Evolutionary conservation across 2,797 vertebrate genomes (phyloP).

Genomic region (Myotis myotis): DNA sequence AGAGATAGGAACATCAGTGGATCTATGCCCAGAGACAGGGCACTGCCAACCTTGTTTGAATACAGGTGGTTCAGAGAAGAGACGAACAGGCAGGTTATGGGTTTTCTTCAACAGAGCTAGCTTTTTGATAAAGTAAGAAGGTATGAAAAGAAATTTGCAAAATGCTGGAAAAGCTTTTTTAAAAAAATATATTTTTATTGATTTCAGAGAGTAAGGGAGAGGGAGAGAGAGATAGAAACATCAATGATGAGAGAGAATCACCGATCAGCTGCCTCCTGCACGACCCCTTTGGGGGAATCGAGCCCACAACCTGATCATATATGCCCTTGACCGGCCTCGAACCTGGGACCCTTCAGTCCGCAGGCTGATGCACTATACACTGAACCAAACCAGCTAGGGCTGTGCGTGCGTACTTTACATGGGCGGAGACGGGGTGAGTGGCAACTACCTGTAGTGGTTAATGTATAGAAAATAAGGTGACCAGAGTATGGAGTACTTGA

Average conservation of each 20-base stretch:
- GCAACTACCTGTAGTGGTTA: neutral
- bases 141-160: neutral
- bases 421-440: neutral
- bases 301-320: too few species aligned
- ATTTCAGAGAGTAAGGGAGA: too few species aligned
- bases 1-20: neutral
- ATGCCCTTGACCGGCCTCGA: too few species aligned
- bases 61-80: neutral
- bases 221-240: too few species aligned
- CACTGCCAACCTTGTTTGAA: neutral
- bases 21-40: neutral
- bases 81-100: neutral
- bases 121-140: neutral
- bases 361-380: too few species aligned
- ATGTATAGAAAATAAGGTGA: neutral
- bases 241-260: too few species aligned
- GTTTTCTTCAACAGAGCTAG: neutral
- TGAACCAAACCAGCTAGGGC: too few species aligned
- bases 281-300: too few species aligned
- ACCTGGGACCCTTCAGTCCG: too few species aligned
- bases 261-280: too few species aligned
- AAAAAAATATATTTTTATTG: too few species aligned
- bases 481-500: neutral
- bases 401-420: fast-evolving
- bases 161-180: neutral